Evolutionary conservation across 2,888 invertebrate genomes (phyloP).

Genomic region (Bellardia bayeri): DNA sequence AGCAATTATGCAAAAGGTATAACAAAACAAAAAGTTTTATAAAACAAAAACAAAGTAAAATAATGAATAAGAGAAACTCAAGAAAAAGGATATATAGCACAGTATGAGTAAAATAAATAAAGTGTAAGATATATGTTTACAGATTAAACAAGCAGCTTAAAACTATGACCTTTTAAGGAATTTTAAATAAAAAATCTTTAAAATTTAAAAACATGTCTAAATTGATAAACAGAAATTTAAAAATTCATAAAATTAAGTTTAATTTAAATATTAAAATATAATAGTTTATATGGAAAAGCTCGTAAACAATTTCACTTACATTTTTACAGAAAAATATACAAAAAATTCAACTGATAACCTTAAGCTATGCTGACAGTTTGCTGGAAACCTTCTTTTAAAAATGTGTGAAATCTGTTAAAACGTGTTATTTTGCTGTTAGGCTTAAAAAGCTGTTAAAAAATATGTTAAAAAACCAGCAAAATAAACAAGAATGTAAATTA

Average conservation of each 20-base stretch:
- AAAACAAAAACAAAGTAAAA: slow-evolving; percentile 8
- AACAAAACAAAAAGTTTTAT: not conserved
- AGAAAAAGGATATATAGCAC: slow-evolving; percentile 40
- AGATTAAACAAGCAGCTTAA: not conserved
- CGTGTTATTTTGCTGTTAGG: no score
- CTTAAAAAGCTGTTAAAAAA: no score
- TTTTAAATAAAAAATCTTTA: slow-evolving; percentile 9
- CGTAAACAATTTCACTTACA: no score
- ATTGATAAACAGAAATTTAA: not conserved
- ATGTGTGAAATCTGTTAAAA: no score
- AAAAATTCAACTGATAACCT: no score
- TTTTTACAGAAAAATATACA: no score
- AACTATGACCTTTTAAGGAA: not conserved
- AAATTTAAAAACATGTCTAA: not conserved
- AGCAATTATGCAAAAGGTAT: not conserved
- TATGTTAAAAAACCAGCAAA: not conserved
- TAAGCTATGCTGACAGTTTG: no score
- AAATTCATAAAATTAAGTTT: not conserved
- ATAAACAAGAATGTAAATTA: not conserved
- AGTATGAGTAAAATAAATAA: not conserved
- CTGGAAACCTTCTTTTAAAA: no score
- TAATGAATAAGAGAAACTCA: not conserved
- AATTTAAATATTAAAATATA: not conserved
- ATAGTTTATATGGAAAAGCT: not conserved
- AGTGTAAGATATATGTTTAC: not conserved